phyloP scores from a whole-genome alignment of 1,140 invertebrate genomes.

The Tenebrio molitor region DNA sequence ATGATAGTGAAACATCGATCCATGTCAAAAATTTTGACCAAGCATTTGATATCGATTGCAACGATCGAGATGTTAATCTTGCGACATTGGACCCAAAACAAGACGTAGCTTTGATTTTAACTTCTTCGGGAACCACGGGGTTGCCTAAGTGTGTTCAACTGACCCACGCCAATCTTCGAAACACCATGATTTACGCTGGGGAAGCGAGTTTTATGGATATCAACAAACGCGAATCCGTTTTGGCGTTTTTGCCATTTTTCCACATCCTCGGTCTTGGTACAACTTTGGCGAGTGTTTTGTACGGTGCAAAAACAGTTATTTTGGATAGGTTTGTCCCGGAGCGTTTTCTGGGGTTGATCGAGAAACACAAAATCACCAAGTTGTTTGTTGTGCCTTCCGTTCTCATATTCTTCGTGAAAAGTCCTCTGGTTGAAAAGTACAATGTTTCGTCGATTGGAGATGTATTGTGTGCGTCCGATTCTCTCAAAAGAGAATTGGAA shows the following conservation, averaged over 20 bases:
- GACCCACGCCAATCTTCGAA: not conserved
- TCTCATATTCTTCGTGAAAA: constrained; percentile 71
- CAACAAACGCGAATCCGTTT: not conserved
- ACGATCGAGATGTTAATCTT: not conserved
- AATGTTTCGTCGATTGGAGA: constrained; percentile 66
- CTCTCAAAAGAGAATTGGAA: constrained; percentile 65
- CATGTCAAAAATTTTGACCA: constrained; percentile 3
- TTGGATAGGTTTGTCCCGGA: constrained; percentile 72
- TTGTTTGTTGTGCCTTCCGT: constrained; percentile 72
- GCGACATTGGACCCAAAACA: not conserved
- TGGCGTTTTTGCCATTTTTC: constrained; percentile 60
- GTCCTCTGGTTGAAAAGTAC: constrained; percentile 65
- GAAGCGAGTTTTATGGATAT: constrained; percentile 20
- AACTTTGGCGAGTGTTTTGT: constrained; percentile 38
- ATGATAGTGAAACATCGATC: not conserved
- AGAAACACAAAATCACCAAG: constrained; percentile 70
- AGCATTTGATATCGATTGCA: not conserved
- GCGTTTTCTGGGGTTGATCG: constrained; percentile 70
- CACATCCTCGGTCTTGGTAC: constrained; percentile 54
- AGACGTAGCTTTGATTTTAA: constrained; percentile 5
- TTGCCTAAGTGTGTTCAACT: constrained; percentile 8
- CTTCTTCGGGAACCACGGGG: constrained; percentile 16
- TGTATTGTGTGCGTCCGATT: constrained; percentile 68
- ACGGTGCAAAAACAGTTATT: constrained; percentile 55
- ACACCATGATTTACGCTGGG: not conserved